Evolutionary conservation across 2,113 vertebrate genomes (phyloP).

Genomic region (Chelonoidis abingdonii): DNA sequence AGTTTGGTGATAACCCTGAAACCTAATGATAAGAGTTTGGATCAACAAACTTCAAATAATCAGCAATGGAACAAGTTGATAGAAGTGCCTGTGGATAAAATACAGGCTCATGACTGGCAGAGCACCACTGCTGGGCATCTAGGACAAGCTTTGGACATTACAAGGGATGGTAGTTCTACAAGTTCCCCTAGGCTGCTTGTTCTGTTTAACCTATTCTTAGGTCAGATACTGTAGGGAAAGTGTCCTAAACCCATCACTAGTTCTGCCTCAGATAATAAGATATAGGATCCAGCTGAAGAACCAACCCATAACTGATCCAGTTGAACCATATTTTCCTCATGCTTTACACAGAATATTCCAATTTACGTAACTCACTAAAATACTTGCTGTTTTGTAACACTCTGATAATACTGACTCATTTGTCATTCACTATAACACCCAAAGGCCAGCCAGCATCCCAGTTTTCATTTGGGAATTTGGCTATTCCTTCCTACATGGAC

Average conservation of each 20-base stretch:
- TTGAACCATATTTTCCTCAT: background rate
- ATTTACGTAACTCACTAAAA: background rate
- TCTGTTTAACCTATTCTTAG: too few species aligned
- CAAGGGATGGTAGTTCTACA: background rate
- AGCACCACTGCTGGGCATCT: background rate
- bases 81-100: background rate
- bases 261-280: background rate
- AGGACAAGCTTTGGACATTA: background rate
- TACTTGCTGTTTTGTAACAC: background rate
- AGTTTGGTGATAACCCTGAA: background rate
- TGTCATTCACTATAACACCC: background rate
- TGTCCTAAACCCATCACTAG: background rate
- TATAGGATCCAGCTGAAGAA: background rate
- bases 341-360: background rate
- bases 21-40: background rate
- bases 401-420: background rate
- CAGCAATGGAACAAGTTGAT: background rate
- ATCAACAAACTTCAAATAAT: background rate
- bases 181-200: fast-evolving
- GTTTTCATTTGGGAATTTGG: background rate
- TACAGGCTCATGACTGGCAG: background rate
- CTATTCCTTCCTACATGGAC: background rate
- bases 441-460: background rate
- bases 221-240: background rate
- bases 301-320: too few species aligned